Base-by-base conservation (phyloP, 2,797 vertebrate genomes). In the Gouania willdenowi region DNA sequence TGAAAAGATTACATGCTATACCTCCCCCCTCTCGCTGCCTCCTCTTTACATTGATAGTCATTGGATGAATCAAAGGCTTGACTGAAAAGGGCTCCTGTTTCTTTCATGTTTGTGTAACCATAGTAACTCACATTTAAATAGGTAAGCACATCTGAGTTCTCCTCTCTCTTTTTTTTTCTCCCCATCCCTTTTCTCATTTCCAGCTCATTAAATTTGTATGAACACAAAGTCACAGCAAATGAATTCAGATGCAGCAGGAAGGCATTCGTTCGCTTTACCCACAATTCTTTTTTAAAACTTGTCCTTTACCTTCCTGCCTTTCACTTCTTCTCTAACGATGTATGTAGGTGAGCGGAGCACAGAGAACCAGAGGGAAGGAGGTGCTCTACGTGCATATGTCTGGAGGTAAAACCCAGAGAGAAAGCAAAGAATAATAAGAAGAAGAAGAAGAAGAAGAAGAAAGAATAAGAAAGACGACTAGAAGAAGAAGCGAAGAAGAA, bases 21-120 rank as follows among this genome's bases (percentile, higher is more conserved):
- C 12, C 30, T 31, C 48, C 26, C 30, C 37, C 42, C 6, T 41
- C 17, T 49, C 48, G 44, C 44, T 36, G 69, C 69, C 37, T 64
- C 42, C 54, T 65, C 54, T 71, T 70, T 58, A 66, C 60, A 65
- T 62, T 51, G 43, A 73, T 65, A 73, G 71, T 70, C 77, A 65
- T 48, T 39, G 30, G 60, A 76, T 71, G 59, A 81, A 83, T 83
- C 59, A 70, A 63, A 78, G 70, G 51, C 54, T 42, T 71, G 65
- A 51, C 66, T 75, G 71, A 79, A 85, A 81, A 70, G 73, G 69
- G 58, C 60, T 53, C 33, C 47, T 44, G 24, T 50, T 55, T 78
- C 87, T 87, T 89, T 87, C 82, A 87, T 87, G 82, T 87, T 83
- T 83, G 77, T 22, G 87, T 84, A 79, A 84, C 86, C 86, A 88